These are phyloP conservation scores for Ellobium chinense DNA, from an alignment of 2,888 invertebrate species.

Conservation along the genomic window DNA sequence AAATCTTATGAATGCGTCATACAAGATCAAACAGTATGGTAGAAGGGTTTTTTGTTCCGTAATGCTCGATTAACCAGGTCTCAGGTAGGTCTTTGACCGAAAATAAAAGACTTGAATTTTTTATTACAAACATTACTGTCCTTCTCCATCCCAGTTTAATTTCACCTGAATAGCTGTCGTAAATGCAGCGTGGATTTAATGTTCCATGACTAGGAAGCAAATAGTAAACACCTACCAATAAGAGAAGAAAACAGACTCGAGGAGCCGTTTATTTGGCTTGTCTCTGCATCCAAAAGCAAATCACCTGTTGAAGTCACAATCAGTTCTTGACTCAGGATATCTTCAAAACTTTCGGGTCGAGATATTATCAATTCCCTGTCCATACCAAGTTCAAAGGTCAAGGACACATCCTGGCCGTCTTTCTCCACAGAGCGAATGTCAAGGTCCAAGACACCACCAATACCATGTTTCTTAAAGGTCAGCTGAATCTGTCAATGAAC, in stretches of 20 bases:
- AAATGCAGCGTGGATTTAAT: too few species aligned
- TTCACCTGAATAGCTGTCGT: too few species aligned
- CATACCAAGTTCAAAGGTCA: conserved; percentile 23
- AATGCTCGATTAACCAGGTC: too few species aligned
- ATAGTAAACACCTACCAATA: conserved; percentile 29
- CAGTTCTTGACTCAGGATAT: not conserved
- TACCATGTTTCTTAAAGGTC: not conserved
- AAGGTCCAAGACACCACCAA: not conserved
- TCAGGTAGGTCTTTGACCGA: too few species aligned
- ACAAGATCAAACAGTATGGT: too few species aligned
- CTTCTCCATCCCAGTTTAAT: too few species aligned
- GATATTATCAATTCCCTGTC: conserved; percentile 7
- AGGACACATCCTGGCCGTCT: conserved; percentile 1
- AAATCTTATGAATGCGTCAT: too few species aligned
- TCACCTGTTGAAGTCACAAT: conserved; percentile 10
- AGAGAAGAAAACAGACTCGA: conserved; percentile 15
- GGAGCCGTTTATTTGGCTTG: not conserved
- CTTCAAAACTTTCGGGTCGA: not conserved
- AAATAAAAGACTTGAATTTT: too few species aligned
- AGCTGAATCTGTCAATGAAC: conserved; percentile 15
- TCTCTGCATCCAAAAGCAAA: not conserved
- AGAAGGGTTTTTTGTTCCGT: too few species aligned
- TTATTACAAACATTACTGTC: too few species aligned
- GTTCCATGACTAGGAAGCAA: too few species aligned
- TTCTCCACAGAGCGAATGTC: conserved; percentile 26